A percentile compares a stretch with the other conserved stretches of the same genome.
These are phyloP conservation scores for Turdus rufiventris DNA, from an alignment of 2,113 vertebrate genomes.

Conservation along the genomic window DNA sequence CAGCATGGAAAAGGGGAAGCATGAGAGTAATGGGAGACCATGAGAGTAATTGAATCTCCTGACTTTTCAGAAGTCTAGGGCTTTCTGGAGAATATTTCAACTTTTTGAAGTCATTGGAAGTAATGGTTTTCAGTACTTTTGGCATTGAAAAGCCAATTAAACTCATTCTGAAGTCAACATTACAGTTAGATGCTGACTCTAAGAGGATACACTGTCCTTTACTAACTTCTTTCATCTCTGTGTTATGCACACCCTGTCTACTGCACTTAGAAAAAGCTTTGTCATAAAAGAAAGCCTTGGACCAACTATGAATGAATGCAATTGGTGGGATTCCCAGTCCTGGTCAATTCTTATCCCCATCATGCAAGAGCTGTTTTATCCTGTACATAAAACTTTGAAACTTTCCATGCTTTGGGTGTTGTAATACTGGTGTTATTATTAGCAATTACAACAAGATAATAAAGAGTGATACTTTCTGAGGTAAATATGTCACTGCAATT, in stretches of 20 bases:
- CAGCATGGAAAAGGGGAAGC: background rate
- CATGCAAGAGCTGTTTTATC: background rate
- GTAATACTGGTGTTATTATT: background rate
- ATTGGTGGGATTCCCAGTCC: background rate
- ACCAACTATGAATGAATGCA: conserved; percentile 9
- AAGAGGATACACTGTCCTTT: background rate
- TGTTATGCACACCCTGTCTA: background rate
- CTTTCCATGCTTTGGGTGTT: background rate
- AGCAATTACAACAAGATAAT: background rate
- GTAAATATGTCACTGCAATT: conserved; percentile 31
- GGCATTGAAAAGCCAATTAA: background rate
- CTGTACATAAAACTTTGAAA: background rate
- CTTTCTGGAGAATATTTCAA: background rate
- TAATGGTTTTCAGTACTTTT: background rate
- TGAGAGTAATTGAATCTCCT: background rate
- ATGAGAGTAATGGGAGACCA: background rate
- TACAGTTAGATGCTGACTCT: background rate
- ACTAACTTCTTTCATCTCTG: background rate
- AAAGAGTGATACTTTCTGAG: background rate
- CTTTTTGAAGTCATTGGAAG: background rate
- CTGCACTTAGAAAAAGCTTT: background rate
- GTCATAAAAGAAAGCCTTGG: background rate
- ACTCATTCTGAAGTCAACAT: background rate
- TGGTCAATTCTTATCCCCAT: background rate
- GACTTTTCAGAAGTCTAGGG: background rate